Evolutionary conservation across 2,113 vertebrate genomes (phyloP), one percentile per base, ranked within the genome.

Genomic region (Madoqua kirkii): DNA sequence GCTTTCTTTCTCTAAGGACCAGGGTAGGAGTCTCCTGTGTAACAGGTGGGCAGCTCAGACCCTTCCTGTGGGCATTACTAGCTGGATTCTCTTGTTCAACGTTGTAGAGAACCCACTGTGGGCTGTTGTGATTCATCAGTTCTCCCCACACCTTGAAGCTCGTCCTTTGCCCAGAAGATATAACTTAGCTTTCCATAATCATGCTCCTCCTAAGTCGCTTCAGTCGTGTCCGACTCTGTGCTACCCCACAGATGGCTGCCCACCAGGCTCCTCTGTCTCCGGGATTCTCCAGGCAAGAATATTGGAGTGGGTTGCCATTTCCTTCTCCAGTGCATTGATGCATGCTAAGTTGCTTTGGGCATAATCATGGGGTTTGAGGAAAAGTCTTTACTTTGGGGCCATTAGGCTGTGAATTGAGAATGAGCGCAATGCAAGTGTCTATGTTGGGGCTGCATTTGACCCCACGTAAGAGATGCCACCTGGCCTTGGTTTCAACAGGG

Each of bases 281-380:
- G 12, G 48, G 48, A 50, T 50, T 50, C 11, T 50, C 48, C 48
- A 50, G 12, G 48, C 48, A 50, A 50, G 48, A 50, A 50, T 50
- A 50, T 50, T 50, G 48, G 48, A 50, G 48, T 50, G 48, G 48
- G 48, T 50, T 50, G 48, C 48, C 48, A 50, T 50, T 50, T 50
- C 48, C 48, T 50, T 50, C 48, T 50, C 48, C 48, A 50, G 3
- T 50, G 48, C 48, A 50, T 50, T 48, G 48, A 50, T 50, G 13
- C 48, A 50, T 50, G 48, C 48, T 50, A 50, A 50, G 48, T 13
- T 13, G 48, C 48, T 50, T 50, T 0, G 12, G 48, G 48, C 15
- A 3, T 21, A 0, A 25, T 25, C 13, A 4, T 0, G 5, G 23
- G 31, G 31, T 36, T 87, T 15, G 29, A 40, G 8, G 40, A 0